phyloP scores from a whole-genome alignment of 2,888 invertebrate genomes.

The Salticus scenicus region DNA sequence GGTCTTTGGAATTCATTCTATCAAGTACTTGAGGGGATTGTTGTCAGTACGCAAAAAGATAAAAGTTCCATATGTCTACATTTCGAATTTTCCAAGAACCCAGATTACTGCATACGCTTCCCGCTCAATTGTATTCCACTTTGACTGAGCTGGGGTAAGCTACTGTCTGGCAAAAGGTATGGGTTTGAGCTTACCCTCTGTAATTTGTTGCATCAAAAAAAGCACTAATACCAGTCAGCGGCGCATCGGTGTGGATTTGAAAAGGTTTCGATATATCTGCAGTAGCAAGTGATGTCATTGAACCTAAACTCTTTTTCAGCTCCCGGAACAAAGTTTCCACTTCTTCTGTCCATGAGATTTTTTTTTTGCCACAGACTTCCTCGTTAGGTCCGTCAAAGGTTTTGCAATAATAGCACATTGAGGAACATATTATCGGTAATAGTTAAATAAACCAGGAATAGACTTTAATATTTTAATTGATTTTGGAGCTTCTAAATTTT shows the following conservation, averaged over 20 bases:
- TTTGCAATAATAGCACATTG: background rate
- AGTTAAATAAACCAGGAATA: background rate
- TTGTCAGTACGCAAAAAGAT: background rate
- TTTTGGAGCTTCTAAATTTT: background rate
- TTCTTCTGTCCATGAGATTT: background rate
- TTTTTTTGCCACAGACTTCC: background rate
- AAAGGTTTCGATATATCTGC: background rate
- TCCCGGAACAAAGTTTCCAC: background rate
- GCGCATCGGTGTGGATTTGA: background rate
- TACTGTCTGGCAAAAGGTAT: background rate
- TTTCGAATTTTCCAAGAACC: background rate
- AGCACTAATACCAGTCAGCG: background rate
- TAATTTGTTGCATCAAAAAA: background rate
- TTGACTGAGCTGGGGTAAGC: background rate
- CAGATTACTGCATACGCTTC: background rate
- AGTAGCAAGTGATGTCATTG: background rate
- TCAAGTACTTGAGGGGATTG: slow-evolving; percentile 21
- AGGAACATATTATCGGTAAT: slow-evolving; percentile 15
- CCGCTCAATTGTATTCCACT: background rate
- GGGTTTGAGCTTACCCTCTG: background rate
- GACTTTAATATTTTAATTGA: background rate
- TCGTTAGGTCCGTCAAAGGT: background rate
- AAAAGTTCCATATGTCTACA: background rate
- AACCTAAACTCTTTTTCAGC: background rate
- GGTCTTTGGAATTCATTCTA: background rate